Base-by-base conservation (phyloP, 2,888 invertebrate genomes). In the Belgica antarctica region DNA sequence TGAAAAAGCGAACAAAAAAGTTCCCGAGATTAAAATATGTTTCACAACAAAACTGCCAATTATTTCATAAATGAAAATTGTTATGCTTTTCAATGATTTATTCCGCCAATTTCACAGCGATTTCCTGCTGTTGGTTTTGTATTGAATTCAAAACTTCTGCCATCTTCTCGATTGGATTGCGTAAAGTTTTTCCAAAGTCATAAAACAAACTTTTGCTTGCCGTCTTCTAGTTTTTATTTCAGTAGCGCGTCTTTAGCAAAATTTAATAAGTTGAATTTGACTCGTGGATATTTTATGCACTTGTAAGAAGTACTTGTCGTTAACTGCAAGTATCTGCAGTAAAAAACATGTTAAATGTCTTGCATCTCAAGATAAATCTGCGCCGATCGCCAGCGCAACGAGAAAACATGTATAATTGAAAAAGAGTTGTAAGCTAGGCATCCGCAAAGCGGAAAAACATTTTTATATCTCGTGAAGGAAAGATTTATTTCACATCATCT, bases 61-160 rank as follows among this genome's bases (percentile, higher is more conserved):
- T 46, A 46, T 46, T 46, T 46, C 46, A 46, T 46, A 46, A 46
- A 46, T 7, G 46, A 46, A 46, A 46, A 46, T 46, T 46, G 46
- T 46, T 46, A 46, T 46, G 46, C 46, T 46, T n/a, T 46, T 46
- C 15, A 46, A 46, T 46, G 46, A 46, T 46, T 46, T 46, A 46
- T 46, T 46, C 46, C 46, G 15, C 12, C 46, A 46, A 46, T 46
- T 46, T 46, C 46, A 46, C 46, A 46, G 17, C 12, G 17, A 46
- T 46, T 46, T 46, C 17, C 17, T 3, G 8, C 12, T 46, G n/a
- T n/a, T n/a, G n/a, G n/a, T n/a, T n/a, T n/a, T n/a, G n/a, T n/a
- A n/a, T n/a, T n/a, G n/a, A n/a, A n/a, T n/a, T n/a, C n/a, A n/a
- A n/a, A n/a, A n/a, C n/a, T n/a, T n/a, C n/a, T n/a, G n/a, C n/a